Evolutionary conservation across 2,113 vertebrate genomes (phyloP).

Genomic region (Elaphurus davidianus): DNA sequence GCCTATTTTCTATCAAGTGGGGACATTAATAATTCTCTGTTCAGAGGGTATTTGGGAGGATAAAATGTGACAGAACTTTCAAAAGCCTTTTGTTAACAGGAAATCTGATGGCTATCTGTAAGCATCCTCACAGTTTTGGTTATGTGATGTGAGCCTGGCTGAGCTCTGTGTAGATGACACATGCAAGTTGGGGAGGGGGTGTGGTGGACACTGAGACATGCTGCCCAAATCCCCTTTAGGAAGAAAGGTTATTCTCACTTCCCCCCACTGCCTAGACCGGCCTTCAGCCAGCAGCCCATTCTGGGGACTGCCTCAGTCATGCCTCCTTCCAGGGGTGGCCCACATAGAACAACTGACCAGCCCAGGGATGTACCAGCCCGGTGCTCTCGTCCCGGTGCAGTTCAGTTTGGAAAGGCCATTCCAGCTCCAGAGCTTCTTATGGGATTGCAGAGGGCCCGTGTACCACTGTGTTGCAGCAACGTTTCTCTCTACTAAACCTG

Average conservation of each 20-base stretch:
- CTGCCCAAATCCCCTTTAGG: background rate
- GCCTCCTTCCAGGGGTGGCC: background rate
- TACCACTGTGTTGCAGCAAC: rapidly evolving
- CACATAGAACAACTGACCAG: too few species aligned
- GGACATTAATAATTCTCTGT: background rate
- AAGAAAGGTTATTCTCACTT: background rate
- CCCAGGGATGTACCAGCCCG: rapidly evolving
- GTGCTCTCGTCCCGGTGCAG: rapidly evolving
- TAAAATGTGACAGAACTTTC: background rate
- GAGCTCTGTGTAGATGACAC: background rate
- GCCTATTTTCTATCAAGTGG: background rate
- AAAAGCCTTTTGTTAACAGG: background rate
- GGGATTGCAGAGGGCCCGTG: background rate
- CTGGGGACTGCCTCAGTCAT: background rate
- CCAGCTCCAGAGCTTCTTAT: background rate
- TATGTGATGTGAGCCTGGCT: background rate
- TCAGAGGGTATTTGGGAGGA: background rate
- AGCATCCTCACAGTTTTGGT: background rate
- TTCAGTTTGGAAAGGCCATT: background rate
- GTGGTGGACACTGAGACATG: background rate
- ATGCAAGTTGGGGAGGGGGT: background rate
- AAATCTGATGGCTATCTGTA: background rate
- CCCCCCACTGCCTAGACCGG: rapidly evolving
- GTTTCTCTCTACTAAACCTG: background rate
- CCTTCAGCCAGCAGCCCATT: background rate